Base-by-base conservation (phyloP, 2,113 vertebrate genomes). In the Chamaetylas fuelleborni region DNA sequence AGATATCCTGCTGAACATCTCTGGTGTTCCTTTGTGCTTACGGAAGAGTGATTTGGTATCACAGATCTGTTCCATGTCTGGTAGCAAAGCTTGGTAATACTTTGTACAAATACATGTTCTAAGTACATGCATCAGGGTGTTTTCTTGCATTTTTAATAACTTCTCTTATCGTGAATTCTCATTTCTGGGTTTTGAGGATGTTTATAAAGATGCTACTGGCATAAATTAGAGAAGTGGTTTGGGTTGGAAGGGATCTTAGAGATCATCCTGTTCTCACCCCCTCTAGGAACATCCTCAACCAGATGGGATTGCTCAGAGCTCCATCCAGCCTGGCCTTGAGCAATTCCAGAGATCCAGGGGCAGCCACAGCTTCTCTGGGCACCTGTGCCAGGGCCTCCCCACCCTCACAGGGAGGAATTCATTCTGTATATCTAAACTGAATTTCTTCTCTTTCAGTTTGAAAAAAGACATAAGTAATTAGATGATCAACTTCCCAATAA, bases 101-200 rank as follows among this genome's bases (percentile, higher is more conserved):
- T 29, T n/a, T 5, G 2, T 58, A 9, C 33, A 58, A 50, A 31
- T 47, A 9, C 0, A 3, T 43, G 14, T 38, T 81, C 17, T 70
- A 54, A 86, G 47, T 26, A 14, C 0, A 0, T 6, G 2, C 6
- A 5, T 15, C 0, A 1, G 1, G 1, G 19, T 53, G 24, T 48
- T 71, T 54, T 38, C 22, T 62, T 73, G 51, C 9, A 7, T 81
- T 78, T 84, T 89, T 25, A 13, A 1, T 70, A 40, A 34, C 13
- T 56, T 78, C 8, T 50, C 61, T 67, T 71, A 57, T 8, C 0
- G 1, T 36, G 72, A 40, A 13, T 81, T 71, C 26, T 86, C 13
- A 4, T 53, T 74, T 60, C 29, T 78, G 19, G 14, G 1, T 34
- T 93, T 86, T 74, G 47, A 60, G 33, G 50, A 19, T 53, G 18